Evolutionary conservation across 2,797 vertebrate species (phyloP).

Genomic region (Erethizon dorsatum): DNA sequence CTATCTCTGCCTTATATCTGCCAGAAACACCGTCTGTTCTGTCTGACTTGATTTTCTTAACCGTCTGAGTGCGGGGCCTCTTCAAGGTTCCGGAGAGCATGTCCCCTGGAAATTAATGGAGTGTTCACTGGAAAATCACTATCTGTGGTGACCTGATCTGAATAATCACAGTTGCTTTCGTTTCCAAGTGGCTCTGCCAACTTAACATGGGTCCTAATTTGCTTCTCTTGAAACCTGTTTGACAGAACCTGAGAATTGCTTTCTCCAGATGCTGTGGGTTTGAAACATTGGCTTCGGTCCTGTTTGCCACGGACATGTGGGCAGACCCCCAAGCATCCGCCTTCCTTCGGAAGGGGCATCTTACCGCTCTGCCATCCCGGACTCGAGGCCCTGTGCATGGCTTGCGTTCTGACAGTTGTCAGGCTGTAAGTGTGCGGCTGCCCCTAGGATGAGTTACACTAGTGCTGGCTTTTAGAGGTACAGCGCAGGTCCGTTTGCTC

Average conservation of each 20-base stretch:
- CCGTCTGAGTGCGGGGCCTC: not conserved
- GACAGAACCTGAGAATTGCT: conserved; percentile 59
- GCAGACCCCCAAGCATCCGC: not conserved
- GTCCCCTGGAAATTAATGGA: not conserved
- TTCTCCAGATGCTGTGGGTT: conserved; percentile 5
- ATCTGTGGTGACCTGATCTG: conserved; percentile 19
- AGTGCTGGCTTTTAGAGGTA: conserved; percentile 29
- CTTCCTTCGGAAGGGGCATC: not conserved
- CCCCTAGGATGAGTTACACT: conserved; percentile 19
- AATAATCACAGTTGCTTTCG: conserved; percentile 57
- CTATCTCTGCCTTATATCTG: not conserved
- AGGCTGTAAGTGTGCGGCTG: not conserved
- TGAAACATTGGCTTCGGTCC: not conserved
- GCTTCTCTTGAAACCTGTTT: conserved; percentile 63
- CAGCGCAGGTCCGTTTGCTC: conserved; percentile 1
- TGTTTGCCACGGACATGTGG: not conserved
- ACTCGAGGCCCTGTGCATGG: not conserved
- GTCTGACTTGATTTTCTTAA: conserved; percentile 50
- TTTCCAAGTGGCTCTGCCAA: conserved; percentile 40
- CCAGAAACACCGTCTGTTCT: conserved; percentile 22
- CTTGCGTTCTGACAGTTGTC: not conserved
- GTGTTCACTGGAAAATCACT: conserved; percentile 61
- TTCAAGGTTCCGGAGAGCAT: not conserved
- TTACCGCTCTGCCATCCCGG: not conserved
- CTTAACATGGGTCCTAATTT: conserved; percentile 50